A percentile compares a stretch with the other conserved stretches of the same genome.
Evolutionary conservation across 2,113 vertebrate genomes (phyloP).

Genomic region (Siniperca chuatsi): DNA sequence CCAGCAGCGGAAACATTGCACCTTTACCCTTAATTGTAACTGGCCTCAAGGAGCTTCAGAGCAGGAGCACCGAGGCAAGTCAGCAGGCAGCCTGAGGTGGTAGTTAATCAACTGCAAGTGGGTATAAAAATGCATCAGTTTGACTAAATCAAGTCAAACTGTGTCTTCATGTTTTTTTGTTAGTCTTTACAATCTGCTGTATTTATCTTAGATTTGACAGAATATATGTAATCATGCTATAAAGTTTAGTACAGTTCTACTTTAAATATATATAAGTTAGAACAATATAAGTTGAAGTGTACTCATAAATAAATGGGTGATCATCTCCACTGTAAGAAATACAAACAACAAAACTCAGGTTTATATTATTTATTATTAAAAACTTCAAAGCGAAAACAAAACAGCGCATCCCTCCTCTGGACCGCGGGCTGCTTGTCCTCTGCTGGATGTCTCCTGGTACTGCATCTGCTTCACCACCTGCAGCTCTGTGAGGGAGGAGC

Average conservation of each 20-base stretch:
- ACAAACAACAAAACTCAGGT: conserved; percentile 12
- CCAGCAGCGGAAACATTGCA: conserved; percentile 70
- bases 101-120: neutral
- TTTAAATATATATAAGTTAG: neutral
- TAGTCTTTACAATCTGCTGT: no score
- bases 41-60: conserved; percentile 10
- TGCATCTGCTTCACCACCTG: conserved; percentile 18
- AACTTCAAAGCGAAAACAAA: neutral
- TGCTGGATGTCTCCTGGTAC: conserved; percentile 41
- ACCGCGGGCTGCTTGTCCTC: conserved; percentile 27
- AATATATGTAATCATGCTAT: neutral
- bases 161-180: neutral
- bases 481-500: neutral
- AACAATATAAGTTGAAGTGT: no score
- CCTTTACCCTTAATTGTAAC: conserved; percentile 67
- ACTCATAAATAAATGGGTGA: neutral
- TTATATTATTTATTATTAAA: conserved; percentile 36
- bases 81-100: neutral
- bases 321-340: neutral
- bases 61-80: neutral
- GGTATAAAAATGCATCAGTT: neutral
- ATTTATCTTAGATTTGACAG: no score
- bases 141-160: neutral
- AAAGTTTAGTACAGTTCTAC: neutral
- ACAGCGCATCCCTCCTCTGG: conserved; percentile 9